A percentile compares a stretch with the other conserved stretches of the same genome.
phyloP scores from a whole-genome alignment of 2,113 vertebrate genomes.

The Ondatra zibethicus region DNA sequence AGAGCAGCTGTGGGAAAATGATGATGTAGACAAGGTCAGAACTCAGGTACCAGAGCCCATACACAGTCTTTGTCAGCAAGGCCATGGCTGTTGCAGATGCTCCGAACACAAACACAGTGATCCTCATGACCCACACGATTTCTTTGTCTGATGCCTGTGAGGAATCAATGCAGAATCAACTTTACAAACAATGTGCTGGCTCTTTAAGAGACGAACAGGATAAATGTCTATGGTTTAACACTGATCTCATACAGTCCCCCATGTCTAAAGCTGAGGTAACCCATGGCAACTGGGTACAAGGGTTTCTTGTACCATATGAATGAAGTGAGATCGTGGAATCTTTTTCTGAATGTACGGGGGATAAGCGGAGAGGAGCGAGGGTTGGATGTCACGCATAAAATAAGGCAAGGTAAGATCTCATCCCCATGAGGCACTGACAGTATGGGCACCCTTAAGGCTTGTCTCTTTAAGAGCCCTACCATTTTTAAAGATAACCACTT shows the following conservation, averaged over 20 bases:
- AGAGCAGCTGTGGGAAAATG: slow-evolving; percentile 97
- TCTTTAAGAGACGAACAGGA: background rate
- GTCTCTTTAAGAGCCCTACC: background rate
- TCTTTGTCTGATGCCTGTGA: slow-evolving; percentile 96
- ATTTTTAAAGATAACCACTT: background rate
- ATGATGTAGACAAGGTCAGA: slow-evolving; percentile 98
- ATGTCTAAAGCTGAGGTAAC: background rate
- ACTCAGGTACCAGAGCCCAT: slow-evolving; percentile 98
- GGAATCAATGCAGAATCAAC: slow-evolving; percentile 61
- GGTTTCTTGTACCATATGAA: background rate
- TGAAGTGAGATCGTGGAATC: background rate
- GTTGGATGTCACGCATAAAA: background rate
- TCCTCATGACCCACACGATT: slow-evolving; percentile 97
- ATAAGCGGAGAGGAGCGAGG: background rate
- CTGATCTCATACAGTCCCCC: background rate
- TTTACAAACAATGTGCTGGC: background rate
- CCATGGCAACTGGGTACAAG: rapidly evolving
- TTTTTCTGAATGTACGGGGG: background rate
- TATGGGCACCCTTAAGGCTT: background rate
- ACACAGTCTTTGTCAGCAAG: slow-evolving; percentile 95
- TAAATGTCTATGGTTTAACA: background rate
- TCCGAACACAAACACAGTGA: slow-evolving; percentile 96
- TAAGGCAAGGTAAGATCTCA: background rate
- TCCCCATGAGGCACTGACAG: background rate
- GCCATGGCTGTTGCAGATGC: slow-evolving; percentile 97